phyloP scores from a whole-genome alignment of 1,140 invertebrate species.

The Eufriesea mexicana region DNA sequence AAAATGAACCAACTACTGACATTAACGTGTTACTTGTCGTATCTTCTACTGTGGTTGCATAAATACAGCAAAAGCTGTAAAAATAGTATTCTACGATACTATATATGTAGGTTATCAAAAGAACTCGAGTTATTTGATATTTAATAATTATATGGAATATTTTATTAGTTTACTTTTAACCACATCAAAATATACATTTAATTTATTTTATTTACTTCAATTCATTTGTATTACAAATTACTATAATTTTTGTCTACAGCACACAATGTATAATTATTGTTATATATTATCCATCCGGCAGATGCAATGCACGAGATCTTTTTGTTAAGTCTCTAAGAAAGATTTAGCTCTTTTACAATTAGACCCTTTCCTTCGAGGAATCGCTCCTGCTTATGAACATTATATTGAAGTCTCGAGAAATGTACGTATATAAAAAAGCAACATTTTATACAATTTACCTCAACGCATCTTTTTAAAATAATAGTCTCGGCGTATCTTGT shows the following conservation, averaged over 20 bases:
- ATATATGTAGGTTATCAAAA: not conserved
- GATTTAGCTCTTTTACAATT: not conserved
- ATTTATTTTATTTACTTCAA: slow-evolving; percentile 21
- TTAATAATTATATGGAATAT: slow-evolving; percentile 5
- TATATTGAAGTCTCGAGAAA: not conserved
- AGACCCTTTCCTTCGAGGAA: not conserved
- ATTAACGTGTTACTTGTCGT: not conserved
- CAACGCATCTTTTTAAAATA: slow-evolving; percentile 9
- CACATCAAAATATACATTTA: slow-evolving; percentile 29
- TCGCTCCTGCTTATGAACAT: not conserved
- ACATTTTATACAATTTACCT: slow-evolving; percentile 11
- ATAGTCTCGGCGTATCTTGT: not conserved
- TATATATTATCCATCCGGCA: not conserved
- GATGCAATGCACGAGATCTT: not conserved
- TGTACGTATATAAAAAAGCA: slow-evolving; percentile 6
- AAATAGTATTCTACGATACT: not conserved
- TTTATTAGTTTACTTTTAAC: slow-evolving; percentile 18
- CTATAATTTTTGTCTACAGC: slow-evolving; percentile 16
- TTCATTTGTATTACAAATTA: slow-evolving; percentile 32
- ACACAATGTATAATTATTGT: slow-evolving; percentile 5
- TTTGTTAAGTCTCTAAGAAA: slow-evolving; percentile 10
- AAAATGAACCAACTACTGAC: not conserved
- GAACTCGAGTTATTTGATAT: not conserved
- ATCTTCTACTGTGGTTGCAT: not conserved
- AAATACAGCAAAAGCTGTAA: not conserved